phyloP scores from a whole-genome alignment of 2,797 vertebrate species.

The Enteromius fasciolatus region DNA sequence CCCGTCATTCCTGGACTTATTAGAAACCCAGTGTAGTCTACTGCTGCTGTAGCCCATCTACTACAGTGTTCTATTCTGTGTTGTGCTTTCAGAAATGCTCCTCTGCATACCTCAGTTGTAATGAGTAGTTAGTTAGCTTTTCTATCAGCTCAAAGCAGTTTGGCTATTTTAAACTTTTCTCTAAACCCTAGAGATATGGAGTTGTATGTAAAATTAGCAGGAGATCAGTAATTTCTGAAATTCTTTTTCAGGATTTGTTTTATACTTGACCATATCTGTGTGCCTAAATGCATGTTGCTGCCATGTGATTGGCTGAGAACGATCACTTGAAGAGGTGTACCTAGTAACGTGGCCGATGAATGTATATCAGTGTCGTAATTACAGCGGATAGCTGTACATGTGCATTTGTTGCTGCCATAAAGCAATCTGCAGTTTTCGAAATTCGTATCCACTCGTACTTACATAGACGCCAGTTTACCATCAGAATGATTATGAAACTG shows the following conservation, averaged over 20 bases:
- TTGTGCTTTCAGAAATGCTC: background rate
- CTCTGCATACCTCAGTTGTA: background rate
- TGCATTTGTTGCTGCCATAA: background rate
- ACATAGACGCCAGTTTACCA: background rate
- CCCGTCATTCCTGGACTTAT: background rate
- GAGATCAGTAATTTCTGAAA: background rate
- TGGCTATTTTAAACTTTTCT: background rate
- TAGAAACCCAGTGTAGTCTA: background rate
- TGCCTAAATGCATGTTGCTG: background rate
- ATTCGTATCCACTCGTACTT: background rate
- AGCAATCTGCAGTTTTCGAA: background rate
- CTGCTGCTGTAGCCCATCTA: background rate
- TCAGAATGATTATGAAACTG: background rate
- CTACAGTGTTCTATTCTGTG: background rate
- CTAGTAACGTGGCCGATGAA: background rate
- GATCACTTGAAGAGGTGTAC: background rate
- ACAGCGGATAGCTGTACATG: background rate
- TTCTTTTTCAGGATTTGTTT: background rate
- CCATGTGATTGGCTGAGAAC: background rate
- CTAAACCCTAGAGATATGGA: background rate
- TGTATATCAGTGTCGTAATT: background rate
- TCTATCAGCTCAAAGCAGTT: background rate
- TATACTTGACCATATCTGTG: background rate
- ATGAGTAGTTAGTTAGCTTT: background rate
- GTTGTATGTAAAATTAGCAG: background rate